A percentile compares a stretch with the other conserved stretches of the same genome.
These are phyloP conservation scores for Goniozus legneri DNA, from an alignment of 1,140 invertebrate species.

Conservation along the genomic window DNA sequence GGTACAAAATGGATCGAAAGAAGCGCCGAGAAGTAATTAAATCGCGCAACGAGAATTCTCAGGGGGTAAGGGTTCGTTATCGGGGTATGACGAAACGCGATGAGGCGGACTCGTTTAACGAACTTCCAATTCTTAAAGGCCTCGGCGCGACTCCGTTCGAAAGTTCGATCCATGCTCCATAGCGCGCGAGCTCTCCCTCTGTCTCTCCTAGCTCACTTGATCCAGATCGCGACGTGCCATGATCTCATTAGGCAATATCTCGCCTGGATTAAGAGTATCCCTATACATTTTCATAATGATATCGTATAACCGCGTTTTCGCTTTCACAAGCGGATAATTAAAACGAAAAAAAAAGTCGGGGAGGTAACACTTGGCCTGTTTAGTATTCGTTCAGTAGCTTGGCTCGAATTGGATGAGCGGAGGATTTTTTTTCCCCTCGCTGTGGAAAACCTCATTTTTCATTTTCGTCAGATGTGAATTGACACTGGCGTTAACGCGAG, in stretches of 20 bases:
- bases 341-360: no score
- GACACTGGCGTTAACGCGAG: no score
- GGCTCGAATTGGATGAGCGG: no score
- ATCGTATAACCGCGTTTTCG: conserved; percentile 14
- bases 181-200: conserved; percentile 1
- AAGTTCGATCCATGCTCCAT: conserved; percentile 12
- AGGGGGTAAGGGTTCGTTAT: conserved; percentile 8
- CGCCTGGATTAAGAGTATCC: conserved; percentile 19
- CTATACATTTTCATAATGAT: conserved; percentile 22
- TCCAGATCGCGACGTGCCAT: background rate
- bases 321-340: conserved; percentile 15
- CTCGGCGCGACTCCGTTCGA: background rate
- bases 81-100: conserved; percentile 16
- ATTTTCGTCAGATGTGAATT: no score
- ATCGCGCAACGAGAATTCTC: background rate
- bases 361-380: no score
- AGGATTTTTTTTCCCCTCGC: no score
- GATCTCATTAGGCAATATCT: conserved; percentile 26
- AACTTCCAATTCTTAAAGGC: conserved; percentile 8
- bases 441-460: no score
- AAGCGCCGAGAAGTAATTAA: no score
- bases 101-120: conserved; percentile 32
- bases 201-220: conserved; percentile 3
- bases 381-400: no score
- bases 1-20: no score